Base-by-base conservation (phyloP, 37 sponge, comb jelly and placozoan species). In the Axinella damicornis region DNA sequence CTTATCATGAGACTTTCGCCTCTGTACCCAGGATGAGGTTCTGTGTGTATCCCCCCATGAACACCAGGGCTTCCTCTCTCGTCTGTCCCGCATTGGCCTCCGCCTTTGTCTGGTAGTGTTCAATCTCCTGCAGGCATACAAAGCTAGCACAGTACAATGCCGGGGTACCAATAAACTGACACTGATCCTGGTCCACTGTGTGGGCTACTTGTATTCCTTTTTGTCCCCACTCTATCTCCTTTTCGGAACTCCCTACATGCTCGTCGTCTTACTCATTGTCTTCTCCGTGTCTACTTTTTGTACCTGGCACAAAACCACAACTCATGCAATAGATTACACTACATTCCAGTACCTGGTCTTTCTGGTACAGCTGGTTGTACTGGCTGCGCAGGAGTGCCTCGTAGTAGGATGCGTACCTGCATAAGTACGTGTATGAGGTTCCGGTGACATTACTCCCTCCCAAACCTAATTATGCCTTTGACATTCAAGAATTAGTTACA, bases 361-460 rank as follows among this genome's bases (percentile, higher is more conserved):
- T 90, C 19, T 58, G 80, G 73, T 79, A 83, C 5, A 90, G 74
- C 80, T 90, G 84, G 59, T 79, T 57, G 60, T 90, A 90, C 74
- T 78, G 90, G 36, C 85, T 62, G n/a, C 54, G 74, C 38, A 93
- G 57, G 6, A 85, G 59, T 13, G 80, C 80, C 57, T 93, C 93
- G 61, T 93, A 93, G 67, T 75, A 85, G 30, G 85, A 71, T 15
- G 89, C 85, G 85, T 88, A 93, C 60, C 93, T 93, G 56, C 31
- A 55, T 2, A 63, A 12, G 33, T 53, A 31, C 53, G 28, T 65
- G 11, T 36, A 63, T n/a, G n/a, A n/a, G n/a, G n/a, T n/a, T n/a
- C n/a, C n/a, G n/a, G n/a, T n/a, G n/a, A n/a, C n/a, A n/a, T n/a
- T n/a, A n/a, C n/a, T n/a, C n/a, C n/a, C n/a, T n/a, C n/a, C n/a